A percentile compares a stretch with the other conserved stretches of the same genome.
These are phyloP conservation scores for Sitta carolinensis DNA, from an alignment of 2,797 vertebrate species.

Conservation along the genomic window DNA sequence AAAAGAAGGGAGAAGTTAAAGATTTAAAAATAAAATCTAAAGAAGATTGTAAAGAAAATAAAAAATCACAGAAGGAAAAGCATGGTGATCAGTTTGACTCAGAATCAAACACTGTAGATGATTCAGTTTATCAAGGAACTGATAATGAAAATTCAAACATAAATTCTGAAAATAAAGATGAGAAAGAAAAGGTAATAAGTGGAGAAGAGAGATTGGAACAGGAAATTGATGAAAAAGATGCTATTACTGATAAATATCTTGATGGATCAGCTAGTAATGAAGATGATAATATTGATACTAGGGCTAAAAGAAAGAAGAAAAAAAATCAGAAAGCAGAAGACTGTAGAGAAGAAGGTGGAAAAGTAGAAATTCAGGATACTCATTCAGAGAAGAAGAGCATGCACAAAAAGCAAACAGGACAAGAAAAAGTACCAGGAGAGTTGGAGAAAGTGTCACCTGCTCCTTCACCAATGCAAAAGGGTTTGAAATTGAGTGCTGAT, in stretches of 20 bases:
- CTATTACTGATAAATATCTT: background rate
- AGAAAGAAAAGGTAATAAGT: constrained; percentile 15
- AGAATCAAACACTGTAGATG: constrained; percentile 21
- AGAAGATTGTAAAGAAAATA: constrained; percentile 83
- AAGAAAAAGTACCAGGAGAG: constrained; percentile 63
- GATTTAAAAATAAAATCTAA: constrained; percentile 80
- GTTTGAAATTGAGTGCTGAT: constrained; percentile 53
- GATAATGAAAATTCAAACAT: constrained; percentile 49
- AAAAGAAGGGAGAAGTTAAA: constrained; percentile 72
- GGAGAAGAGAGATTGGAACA: constrained; percentile 33
- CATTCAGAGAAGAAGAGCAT: constrained; percentile 61
- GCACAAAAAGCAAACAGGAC: constrained; percentile 70
- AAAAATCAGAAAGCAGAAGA: constrained; percentile 78
- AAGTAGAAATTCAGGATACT: constrained; percentile 27
- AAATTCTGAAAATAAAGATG: constrained; percentile 51
- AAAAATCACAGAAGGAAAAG: constrained; percentile 68
- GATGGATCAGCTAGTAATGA: constrained; percentile 64
- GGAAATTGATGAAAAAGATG: constrained; percentile 21
- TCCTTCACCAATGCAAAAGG: constrained; percentile 63
- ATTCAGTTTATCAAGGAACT: constrained; percentile 11
- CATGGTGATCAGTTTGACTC: constrained; percentile 38
- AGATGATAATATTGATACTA: constrained; percentile 69
- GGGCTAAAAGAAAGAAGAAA: constrained; percentile 83
- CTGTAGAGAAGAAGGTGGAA: constrained; percentile 57
- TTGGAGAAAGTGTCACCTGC: constrained; percentile 36